Conservation (phyloP, 2,888 invertebrate genomes). For the Lasioglossum malachurum region DNA sequence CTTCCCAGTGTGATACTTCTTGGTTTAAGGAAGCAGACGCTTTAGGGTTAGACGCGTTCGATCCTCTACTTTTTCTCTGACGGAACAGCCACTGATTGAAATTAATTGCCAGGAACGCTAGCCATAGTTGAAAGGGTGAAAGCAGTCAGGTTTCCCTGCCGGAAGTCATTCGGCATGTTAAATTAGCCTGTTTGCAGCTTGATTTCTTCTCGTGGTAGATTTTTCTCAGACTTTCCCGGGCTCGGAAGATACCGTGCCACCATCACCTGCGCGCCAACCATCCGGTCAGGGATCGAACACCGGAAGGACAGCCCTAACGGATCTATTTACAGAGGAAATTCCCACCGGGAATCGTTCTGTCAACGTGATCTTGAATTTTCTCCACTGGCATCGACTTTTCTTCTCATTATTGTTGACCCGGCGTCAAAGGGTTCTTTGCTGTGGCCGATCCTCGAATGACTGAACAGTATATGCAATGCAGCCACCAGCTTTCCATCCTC, state of each 20-base stretch:
- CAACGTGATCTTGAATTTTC: neutral
- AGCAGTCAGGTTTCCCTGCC: neutral
- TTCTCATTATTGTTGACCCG: neutral
- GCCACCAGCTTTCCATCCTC: neutral
- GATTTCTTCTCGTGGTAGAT: neutral
- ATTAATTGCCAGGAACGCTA: neutral
- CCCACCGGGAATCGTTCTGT: neutral
- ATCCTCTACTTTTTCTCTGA: neutral
- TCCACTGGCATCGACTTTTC: neutral
- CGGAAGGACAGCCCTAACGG: neutral
- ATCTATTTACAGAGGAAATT: constrained; percentile 9
- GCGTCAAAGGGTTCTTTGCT: neutral
- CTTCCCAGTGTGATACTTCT: too few species aligned
- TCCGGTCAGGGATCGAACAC: neutral
- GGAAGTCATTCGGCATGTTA: neutral
- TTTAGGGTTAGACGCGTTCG: neutral
- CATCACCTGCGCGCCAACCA: neutral
- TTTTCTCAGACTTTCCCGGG: neutral
- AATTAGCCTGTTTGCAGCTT: neutral
- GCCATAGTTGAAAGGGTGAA: neutral
- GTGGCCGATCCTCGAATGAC: neutral
- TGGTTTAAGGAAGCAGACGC: neutral
- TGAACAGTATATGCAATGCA: neutral
- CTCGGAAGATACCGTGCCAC: neutral
- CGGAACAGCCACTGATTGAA: neutral